A percentile compares a stretch with the other conserved stretches of the same genome.
Evolutionary conservation across 2,888 invertebrate genomes (phyloP).

Genomic region (Enoplolaimus lenunculus): DNA sequence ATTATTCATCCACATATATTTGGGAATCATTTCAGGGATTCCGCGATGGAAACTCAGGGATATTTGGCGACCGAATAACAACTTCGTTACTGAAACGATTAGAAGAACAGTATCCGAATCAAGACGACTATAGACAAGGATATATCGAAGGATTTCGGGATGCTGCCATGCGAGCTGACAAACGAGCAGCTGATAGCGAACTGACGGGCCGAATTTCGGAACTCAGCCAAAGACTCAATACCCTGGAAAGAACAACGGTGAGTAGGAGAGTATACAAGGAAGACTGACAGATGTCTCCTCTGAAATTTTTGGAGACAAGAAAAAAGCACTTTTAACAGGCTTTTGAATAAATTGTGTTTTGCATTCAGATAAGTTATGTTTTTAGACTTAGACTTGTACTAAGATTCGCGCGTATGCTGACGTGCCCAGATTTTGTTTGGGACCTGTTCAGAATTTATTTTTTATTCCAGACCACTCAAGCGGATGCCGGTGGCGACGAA

Average conservation of each 20-base stretch:
- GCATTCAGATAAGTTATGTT: too few species aligned
- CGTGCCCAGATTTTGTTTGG: too few species aligned
- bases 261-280: too few species aligned
- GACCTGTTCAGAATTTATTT: too few species aligned
- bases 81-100: slow-evolving; percentile 35
- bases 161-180: slow-evolving; percentile 25
- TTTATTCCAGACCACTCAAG: background rate
- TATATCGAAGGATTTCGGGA: slow-evolving; percentile 41
- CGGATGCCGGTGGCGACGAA: slow-evolving; percentile 32
- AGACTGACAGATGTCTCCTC: background rate
- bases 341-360: too few species aligned
- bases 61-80: slow-evolving; percentile 38
- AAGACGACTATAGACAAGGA: slow-evolving; percentile 40
- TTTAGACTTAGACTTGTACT: too few species aligned
- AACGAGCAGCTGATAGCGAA: background rate
- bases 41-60: slow-evolving; percentile 37
- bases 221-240: slow-evolving; percentile 36
- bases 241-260: slow-evolving; percentile 31
- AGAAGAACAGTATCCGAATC: slow-evolving; percentile 39
- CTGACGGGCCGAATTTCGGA: slow-evolving; percentile 23
- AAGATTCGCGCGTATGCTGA: too few species aligned
- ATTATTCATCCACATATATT: too few species aligned
- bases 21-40: too few species aligned
- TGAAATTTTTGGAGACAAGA: background rate
- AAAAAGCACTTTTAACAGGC: background rate